Conservation (phyloP, 2,113 vertebrate genomes). For the Planiliza haematocheilus region DNA sequence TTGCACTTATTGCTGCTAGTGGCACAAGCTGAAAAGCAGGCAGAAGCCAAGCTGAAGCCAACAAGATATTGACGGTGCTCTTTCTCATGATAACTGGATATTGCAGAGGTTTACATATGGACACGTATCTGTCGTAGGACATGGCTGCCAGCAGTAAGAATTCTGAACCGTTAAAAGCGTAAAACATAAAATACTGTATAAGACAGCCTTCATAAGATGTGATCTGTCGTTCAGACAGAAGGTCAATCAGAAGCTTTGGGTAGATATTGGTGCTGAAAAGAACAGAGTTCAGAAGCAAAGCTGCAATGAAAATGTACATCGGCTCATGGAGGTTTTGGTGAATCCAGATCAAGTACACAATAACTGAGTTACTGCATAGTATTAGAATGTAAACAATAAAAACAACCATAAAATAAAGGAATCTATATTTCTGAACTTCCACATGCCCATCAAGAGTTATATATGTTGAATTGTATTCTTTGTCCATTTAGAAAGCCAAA, state of each 20-base stretch:
- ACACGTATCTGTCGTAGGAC: constrained; percentile 26
- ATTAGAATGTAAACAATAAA: constrained; percentile 5
- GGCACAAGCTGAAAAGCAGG: too few species aligned
- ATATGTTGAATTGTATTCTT: not conserved
- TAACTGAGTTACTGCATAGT: constrained; percentile 11
- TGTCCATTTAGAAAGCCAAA: not conserved
- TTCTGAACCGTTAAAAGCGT: not conserved
- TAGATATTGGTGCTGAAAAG: not conserved
- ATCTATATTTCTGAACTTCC: not conserved
- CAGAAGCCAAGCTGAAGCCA: too few species aligned
- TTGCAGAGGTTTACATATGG: constrained; percentile 20
- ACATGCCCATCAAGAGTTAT: constrained; percentile 1
- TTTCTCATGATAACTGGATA: not conserved
- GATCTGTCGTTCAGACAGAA: not conserved
- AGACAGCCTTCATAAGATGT: not conserved
- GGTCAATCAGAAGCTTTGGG: constrained; percentile 12
- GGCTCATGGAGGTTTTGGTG: constrained; percentile 10
- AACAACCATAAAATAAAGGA: constrained; percentile 8
- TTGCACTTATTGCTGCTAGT: too few species aligned
- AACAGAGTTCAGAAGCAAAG: constrained; percentile 1
- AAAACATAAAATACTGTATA: not conserved
- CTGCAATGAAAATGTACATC: constrained; percentile 28
- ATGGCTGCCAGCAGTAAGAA: constrained; percentile 14
- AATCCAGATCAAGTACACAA: constrained; percentile 12
- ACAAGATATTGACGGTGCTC: too few species aligned